Percentiles rank a stretch among this genome's conserved stretches.
These are phyloP conservation scores for Pseudanteris insignis DNA, from an alignment of 2,888 invertebrate genomes.

Conservation along the genomic window DNA sequence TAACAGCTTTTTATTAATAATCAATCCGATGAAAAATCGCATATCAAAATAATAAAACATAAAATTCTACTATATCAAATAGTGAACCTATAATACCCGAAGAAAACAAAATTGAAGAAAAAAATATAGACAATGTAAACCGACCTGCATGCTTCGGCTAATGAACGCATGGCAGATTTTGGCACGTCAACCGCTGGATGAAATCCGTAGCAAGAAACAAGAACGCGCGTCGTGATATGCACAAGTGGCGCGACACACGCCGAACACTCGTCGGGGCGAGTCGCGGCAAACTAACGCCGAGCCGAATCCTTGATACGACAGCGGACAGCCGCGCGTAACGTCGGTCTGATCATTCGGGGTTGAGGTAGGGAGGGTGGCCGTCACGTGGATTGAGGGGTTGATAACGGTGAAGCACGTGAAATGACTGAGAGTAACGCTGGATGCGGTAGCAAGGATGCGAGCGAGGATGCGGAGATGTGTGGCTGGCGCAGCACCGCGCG, in stretches of 20 bases:
- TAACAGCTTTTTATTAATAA: too few relatives aligned
- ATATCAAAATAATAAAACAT: too few relatives aligned
- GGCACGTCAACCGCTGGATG: conserved; percentile 46
- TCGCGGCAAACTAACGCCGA: conserved; percentile 50
- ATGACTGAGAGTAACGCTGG: too few relatives aligned
- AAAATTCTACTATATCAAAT: too few relatives aligned
- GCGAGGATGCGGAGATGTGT: too few relatives aligned
- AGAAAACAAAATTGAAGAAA: too few relatives aligned
- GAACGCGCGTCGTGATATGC: conserved; percentile 7
- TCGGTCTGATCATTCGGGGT: conserved; percentile 27
- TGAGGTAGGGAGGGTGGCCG: conserved; percentile 45
- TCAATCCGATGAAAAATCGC: too few relatives aligned
- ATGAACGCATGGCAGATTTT: conserved; percentile 57
- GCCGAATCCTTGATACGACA: conserved; percentile 32
- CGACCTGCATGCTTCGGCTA: conserved; percentile 61
- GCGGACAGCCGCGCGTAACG: conserved; percentile 22
- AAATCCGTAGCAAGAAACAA: conserved; percentile 16
- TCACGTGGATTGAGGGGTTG: conserved; percentile 43
- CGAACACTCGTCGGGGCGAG: conserved; percentile 42
- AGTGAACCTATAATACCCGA: too few relatives aligned
- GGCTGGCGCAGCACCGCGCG: too few relatives aligned
- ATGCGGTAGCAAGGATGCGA: too few relatives aligned
- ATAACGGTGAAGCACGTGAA: conserved; percentile 21
- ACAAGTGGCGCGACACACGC: conserved; percentile 18
- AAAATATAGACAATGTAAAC: too few relatives aligned